Evolutionary conservation across 1,140 invertebrate species (phyloP).

Genomic region (Drosophila parvula): DNA sequence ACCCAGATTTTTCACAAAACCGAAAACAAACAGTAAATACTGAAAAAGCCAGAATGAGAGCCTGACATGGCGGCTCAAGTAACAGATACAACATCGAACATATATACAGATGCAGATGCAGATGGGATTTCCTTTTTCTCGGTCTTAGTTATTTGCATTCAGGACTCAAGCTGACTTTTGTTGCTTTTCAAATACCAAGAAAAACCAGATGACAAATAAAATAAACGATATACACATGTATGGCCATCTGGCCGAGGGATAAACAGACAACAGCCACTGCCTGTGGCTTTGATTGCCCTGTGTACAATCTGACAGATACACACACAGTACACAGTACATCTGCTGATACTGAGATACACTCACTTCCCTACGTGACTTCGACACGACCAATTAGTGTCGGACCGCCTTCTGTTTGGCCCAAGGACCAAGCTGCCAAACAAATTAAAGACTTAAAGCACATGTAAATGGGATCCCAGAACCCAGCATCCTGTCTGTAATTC

Average conservation of each 20-base stretch:
- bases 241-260: conserved; percentile 44
- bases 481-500: conserved; percentile 51
- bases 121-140: conserved; percentile 45
- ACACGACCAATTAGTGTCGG: conserved; percentile 79
- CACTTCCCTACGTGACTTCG: conserved; percentile 65
- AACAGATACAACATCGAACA: conserved; percentile 40
- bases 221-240: conserved; percentile 64
- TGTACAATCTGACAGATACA: conserved; percentile 40
- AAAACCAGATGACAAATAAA: conserved; percentile 75
- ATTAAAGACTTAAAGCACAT: conserved; percentile 75
- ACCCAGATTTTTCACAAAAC: conserved; percentile 31
- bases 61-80: conserved; percentile 52
- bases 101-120: conserved; percentile 21
- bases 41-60: conserved; percentile 40
- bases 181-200: conserved; percentile 31
- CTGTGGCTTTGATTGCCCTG: conserved; percentile 52
- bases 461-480: conserved; percentile 20
- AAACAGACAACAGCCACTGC: conserved; percentile 22
- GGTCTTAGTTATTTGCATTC: conserved; percentile 64
- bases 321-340: conserved; percentile 2
- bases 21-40: conserved; percentile 51
- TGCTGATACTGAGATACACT: conserved; percentile 29
- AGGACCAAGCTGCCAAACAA: conserved; percentile 33
- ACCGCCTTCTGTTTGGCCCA: conserved; percentile 30
- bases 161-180: conserved; percentile 72